A percentile compares a stretch with the other conserved stretches of the same genome.
Conservation (phyloP, 2,797 vertebrate genomes). For the Sebastes hopkinsi region DNA sequence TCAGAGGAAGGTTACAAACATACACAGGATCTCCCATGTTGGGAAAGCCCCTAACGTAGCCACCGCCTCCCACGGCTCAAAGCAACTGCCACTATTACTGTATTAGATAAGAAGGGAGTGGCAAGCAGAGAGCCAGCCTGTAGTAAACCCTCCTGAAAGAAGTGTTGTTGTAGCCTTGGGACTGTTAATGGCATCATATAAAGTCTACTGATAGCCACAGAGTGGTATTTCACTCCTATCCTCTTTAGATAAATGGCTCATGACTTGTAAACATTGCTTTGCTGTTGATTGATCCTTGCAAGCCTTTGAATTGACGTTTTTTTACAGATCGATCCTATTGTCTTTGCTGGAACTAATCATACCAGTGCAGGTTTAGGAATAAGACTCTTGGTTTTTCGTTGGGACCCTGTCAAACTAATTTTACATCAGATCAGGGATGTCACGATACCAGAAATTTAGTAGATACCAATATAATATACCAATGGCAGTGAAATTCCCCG, state of each 20-base stretch:
- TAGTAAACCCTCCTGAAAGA: constrained; percentile 39
- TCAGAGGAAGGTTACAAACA: constrained; percentile 48
- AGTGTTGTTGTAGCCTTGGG: constrained; percentile 18
- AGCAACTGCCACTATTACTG: constrained; percentile 63
- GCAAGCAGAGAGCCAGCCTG: constrained; percentile 11
- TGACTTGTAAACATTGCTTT: background rate
- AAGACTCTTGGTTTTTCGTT: background rate
- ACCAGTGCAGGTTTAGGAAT: background rate
- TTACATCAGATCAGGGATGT: background rate
- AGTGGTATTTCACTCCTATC: background rate
- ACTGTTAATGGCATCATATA: background rate
- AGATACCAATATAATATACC: accelerated
- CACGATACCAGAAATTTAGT: too few relatives aligned
- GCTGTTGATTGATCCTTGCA: background rate
- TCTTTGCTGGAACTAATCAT: background rate
- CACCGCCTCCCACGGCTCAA: constrained; percentile 54
- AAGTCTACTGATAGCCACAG: background rate
- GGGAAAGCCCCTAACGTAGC: constrained; percentile 68
- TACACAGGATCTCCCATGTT: constrained; percentile 65
- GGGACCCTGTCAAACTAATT: background rate
- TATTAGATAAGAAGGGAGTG: constrained; percentile 68
- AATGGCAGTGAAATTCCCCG: too few relatives aligned
- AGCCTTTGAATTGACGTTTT: constrained; percentile 1
- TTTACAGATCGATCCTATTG: background rate
- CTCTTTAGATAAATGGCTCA: background rate